Evolutionary conservation across 1,140 invertebrate species (phyloP).

Genomic region (Heliconius melpomene): DNA sequence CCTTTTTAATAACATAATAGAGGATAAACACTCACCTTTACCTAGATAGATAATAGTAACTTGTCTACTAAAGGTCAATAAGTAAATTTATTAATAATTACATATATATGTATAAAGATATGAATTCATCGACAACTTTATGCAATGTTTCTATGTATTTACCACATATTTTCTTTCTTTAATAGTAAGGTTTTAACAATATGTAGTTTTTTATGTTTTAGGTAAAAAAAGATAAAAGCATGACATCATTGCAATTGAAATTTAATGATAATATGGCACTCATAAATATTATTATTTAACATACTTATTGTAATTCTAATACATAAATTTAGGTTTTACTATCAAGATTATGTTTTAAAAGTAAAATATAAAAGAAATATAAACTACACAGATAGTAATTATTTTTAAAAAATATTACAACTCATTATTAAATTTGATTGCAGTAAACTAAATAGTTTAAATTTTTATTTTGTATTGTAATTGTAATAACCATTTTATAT

Average conservation of each 20-base stretch:
- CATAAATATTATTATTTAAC: background rate
- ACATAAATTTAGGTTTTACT: background rate
- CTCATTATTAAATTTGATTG: too few species aligned
- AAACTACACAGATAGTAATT: background rate
- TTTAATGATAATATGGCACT: background rate
- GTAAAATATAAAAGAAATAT: background rate
- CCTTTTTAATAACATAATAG: background rate
- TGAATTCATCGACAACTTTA: background rate
- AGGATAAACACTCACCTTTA: background rate
- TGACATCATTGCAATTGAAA: background rate
- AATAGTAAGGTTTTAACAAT: background rate
- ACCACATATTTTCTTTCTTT: background rate
- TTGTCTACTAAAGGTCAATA: slow-evolving; percentile 1
- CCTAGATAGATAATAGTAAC: background rate
- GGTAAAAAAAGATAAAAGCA: background rate
- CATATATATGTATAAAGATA: background rate
- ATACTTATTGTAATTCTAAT: background rate
- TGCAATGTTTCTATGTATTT: background rate
- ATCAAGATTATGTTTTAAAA: background rate
- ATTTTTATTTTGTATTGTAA: too few species aligned
- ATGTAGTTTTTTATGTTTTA: background rate
- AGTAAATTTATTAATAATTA: background rate
- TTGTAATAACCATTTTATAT: too few species aligned
- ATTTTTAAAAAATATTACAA: background rate
- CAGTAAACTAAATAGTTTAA: too few species aligned